Base-by-base conservation (phyloP, 2,888 invertebrate species). In the Lasioglossum oenotherae region DNA sequence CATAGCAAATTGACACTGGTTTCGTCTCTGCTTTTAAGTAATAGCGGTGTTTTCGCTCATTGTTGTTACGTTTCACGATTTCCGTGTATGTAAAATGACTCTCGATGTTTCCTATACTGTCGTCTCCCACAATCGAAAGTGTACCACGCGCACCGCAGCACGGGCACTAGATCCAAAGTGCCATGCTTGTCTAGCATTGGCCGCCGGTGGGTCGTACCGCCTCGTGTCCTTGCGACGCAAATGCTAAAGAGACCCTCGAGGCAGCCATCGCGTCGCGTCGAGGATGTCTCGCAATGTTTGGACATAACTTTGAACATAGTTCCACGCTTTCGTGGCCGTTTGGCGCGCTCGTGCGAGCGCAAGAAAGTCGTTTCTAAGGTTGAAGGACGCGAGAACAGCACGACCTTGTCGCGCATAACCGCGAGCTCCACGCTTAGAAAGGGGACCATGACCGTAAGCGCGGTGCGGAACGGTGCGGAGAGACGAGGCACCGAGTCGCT, bases 381-480 rank as follows among this genome's bases (percentile, higher is more conserved):
- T 31, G 82, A 80, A 84, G 78, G 84, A 72, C 64, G 53, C 74
- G 53, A 77, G 57, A 49, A 77, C 57, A 67, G 76, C 46, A 44
- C 78, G 82, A 72, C 78, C 75, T 75, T 78, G 76, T 41, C 85
- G 82, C 67, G 23, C n/a, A 16, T 60, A 77, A 64, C 38, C 78
- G 57, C 72, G 80, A 81, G 71, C 38, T 74, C 71, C 72, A 38
- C 72, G 78, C 82, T 86, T 86, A 87, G 87, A 87, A 85, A 80
- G 86, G 77, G 69, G 64, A 19, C 53, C 85, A 67, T 60, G 83
- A 76, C 31, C 76, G 75, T 69, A 41, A 60, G 57, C 44, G 35
- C 67, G 41, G 38, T 19, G 60, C 27, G 35, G 64, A 41, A 38
- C 23, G 35, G 27, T 5, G 60, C 23, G 57, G 67, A 53, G 38